Conservation (phyloP, 2,797 vertebrate genomes). For the Periophthalmus magnuspinnatus region DNA sequence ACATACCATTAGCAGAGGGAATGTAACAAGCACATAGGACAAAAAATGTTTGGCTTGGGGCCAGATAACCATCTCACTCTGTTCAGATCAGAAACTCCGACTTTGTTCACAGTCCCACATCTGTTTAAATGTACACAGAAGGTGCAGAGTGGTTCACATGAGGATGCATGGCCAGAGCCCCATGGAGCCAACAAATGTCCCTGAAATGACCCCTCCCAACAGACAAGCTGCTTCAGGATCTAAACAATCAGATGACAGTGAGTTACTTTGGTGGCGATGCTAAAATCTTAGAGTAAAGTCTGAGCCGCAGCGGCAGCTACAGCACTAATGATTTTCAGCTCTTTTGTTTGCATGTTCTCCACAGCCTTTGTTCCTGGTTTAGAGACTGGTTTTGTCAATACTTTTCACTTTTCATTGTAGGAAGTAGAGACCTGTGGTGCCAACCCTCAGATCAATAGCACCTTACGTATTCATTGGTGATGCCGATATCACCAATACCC, state of each 20-base stretch:
- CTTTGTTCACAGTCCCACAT: neutral
- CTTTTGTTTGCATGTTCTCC: neutral
- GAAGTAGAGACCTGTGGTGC: constrained; percentile 30
- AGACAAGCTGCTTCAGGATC: neutral
- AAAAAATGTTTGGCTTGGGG: neutral
- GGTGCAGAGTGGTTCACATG: neutral
- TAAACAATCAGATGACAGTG: neutral
- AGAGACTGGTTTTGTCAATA: constrained; percentile 43
- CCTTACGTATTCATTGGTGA: constrained; percentile 40
- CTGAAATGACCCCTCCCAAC: neutral
- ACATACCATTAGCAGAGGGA: neutral
- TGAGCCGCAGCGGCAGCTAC: too few species aligned
- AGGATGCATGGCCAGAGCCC: constrained; percentile 1
- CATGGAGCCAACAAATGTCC: constrained; percentile 1
- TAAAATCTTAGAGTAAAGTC: neutral
- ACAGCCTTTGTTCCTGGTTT: constrained; percentile 16
- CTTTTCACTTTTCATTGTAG: constrained; percentile 39
- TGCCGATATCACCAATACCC: constrained; percentile 21
- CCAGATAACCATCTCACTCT: neutral
- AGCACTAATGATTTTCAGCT: neutral
- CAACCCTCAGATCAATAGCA: constrained; percentile 48
- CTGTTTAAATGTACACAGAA: constrained; percentile 7
- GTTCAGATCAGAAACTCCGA: neutral
- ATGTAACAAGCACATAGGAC: neutral
- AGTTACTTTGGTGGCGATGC: neutral